Evolutionary conservation across 1,140 invertebrate species (phyloP), one percentile per base, ranked within the genome.

Genomic region (Cyclargus thomasi): DNA sequence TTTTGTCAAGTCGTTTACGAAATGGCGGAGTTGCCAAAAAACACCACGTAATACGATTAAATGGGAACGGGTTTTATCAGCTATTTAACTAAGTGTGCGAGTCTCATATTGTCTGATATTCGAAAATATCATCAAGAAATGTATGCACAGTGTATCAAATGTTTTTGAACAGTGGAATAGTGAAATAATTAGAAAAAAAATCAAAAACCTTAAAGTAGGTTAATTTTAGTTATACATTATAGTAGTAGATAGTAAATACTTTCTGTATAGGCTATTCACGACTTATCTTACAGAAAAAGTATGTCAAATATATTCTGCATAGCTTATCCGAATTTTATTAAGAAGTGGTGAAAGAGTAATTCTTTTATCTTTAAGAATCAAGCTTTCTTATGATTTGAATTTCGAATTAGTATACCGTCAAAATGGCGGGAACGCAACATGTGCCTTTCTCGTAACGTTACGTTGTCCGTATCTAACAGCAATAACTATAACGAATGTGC

Each of bases 1-100:
- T 73, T 70, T 70, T 73, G 71, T 73, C 71, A 73, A 73, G 66
- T 67, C 68, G 68, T 73, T 73, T 73, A 73, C 67, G 66, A 47
- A 73, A 67, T 66, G 66, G 67, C 47, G 57, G 68, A 70, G 66
- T 59, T 66, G 63, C 63, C 66, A 20, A 64, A 73, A 73, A 73
- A 73, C 67, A 73, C 55, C 55, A 59, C 18, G 20, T 59, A 20
- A 59, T 59, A 17, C 55, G 55, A 59, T 59, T 59, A 59, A 59
- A 59, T 59, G 55, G 55, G 20, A 59, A 59, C 55, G 55, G 55
- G 55, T 59, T 59, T 59, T 59, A 59, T 59, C 55, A 59, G 55
- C 55, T 20, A 18, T 22, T 59, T 59, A 59, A 21, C 55, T 59
- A 59, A 59, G 55, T 59, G 21, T 59, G 55, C 20, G 55, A 20